Evolutionary conservation across 35 echinoderm and acorn worm species (phyloP).

Genomic region (Strongylocentrotus purpuratus): DNA sequence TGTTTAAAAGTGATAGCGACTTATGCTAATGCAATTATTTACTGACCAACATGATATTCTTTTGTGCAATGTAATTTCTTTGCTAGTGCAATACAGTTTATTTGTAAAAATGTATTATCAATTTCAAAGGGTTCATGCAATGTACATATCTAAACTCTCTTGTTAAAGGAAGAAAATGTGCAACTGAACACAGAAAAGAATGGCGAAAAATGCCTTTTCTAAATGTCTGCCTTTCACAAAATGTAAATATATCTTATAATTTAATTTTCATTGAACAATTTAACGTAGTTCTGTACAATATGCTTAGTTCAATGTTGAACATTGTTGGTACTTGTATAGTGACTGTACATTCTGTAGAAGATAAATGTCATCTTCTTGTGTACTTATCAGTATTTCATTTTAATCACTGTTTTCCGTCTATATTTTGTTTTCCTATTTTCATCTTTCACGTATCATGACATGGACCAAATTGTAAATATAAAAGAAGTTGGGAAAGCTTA

Average conservation of each 20-base stretch:
- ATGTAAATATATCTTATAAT: not conserved
- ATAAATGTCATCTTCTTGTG: not conserved
- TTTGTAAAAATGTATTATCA: not conserved
- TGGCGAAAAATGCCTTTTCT: not conserved
- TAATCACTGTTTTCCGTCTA: not conserved
- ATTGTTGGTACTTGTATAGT: not conserved
- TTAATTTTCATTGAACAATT: no score
- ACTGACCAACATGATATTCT: no score
- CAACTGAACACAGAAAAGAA: not conserved
- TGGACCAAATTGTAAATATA: not conserved
- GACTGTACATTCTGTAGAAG: not conserved
- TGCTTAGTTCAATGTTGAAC: not conserved
- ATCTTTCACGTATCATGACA: not conserved
- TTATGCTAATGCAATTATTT: no score
- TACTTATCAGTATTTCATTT: constrained; percentile 2
- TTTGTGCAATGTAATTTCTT: not conserved
- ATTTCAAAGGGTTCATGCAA: not conserved
- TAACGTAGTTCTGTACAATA: not conserved
- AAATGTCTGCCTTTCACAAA: not conserved
- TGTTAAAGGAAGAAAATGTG: not conserved
- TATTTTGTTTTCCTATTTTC: not conserved
- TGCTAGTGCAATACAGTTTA: not conserved
- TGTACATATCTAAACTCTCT: not conserved
- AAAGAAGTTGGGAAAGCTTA: not conserved
- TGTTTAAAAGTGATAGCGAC: not conserved